phyloP scores from a whole-genome alignment of 1,140 invertebrate species.

The Bicyclus anynana region DNA sequence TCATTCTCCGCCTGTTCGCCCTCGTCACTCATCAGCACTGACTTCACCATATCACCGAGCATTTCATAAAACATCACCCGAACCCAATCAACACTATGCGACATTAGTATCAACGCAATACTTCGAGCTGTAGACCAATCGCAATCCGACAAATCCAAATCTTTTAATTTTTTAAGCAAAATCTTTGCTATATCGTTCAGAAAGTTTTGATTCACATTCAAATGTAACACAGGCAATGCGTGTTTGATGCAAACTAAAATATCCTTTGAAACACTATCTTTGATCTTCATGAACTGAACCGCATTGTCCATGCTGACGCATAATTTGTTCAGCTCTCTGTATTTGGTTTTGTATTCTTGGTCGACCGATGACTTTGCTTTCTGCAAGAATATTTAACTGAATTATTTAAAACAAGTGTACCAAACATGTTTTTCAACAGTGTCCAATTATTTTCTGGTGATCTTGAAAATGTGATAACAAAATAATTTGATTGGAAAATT shows the following conservation, averaged over 20 bases:
- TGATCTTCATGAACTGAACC: slow-evolving; percentile 63
- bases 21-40: slow-evolving; percentile 55
- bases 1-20: slow-evolving; percentile 43
- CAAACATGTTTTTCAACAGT: no score
- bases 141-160: slow-evolving; percentile 49
- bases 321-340: slow-evolving; percentile 66
- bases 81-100: slow-evolving; percentile 62
- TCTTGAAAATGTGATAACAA: no score
- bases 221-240: slow-evolving; percentile 69
- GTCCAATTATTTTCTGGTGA: no score
- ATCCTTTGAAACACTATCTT: slow-evolving; percentile 41
- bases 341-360: slow-evolving; percentile 66
- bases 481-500: no score
- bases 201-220: slow-evolving; percentile 69
- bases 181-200: slow-evolving; percentile 62
- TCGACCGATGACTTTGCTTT: slow-evolving; percentile 43
- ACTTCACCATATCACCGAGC: slow-evolving; percentile 50
- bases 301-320: slow-evolving; percentile 71
- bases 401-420: neutral
- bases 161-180: slow-evolving; percentile 53
- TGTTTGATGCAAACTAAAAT: slow-evolving; percentile 59
- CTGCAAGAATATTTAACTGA: slow-evolving; percentile 34
- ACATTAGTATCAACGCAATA: slow-evolving; percentile 68
- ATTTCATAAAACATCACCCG: slow-evolving; percentile 48
- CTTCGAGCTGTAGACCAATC: slow-evolving; percentile 57